Evolutionary conservation across 2,113 vertebrate species (phyloP).

Genomic region (Rhinopomastus cyanomelas): DNA sequence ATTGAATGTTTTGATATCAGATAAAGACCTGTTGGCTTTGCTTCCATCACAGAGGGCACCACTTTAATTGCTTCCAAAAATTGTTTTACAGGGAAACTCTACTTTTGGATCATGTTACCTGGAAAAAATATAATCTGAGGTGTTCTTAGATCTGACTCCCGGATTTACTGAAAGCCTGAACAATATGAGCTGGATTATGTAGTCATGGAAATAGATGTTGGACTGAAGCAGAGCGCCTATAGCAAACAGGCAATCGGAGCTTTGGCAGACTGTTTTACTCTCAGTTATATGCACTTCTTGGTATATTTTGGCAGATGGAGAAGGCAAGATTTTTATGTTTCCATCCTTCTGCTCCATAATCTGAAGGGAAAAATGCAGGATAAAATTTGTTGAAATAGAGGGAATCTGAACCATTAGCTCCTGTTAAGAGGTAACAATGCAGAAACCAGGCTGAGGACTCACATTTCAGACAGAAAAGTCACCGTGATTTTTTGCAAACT

Average conservation of each 20-base stretch:
- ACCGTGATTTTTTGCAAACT: slow-evolving; percentile 10
- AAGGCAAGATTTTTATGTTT: not conserved
- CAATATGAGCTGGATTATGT: not conserved
- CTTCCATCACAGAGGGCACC: not conserved
- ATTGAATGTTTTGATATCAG: not conserved
- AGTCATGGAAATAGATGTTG: not conserved
- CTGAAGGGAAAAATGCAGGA: not conserved
- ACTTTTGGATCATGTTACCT: not conserved
- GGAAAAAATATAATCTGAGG: not conserved
- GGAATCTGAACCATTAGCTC: not conserved
- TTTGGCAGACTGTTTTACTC: not conserved
- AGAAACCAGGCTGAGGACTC: not conserved
- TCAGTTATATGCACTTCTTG: not conserved
- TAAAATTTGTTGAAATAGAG: not conserved
- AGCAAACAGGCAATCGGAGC: not conserved
- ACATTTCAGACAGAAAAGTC: not conserved
- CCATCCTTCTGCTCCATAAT: not conserved
- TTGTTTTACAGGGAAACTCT: not conserved
- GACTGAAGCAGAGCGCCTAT: not conserved
- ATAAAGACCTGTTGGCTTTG: not conserved
- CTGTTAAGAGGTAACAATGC: not conserved
- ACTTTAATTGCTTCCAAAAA: not conserved
- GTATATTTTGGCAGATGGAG: not conserved
- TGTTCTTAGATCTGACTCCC: not conserved
- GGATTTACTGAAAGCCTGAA: not conserved